phyloP scores from a whole-genome alignment of 64 coral and sea anemone species.

The Montipora foliosa region DNA sequence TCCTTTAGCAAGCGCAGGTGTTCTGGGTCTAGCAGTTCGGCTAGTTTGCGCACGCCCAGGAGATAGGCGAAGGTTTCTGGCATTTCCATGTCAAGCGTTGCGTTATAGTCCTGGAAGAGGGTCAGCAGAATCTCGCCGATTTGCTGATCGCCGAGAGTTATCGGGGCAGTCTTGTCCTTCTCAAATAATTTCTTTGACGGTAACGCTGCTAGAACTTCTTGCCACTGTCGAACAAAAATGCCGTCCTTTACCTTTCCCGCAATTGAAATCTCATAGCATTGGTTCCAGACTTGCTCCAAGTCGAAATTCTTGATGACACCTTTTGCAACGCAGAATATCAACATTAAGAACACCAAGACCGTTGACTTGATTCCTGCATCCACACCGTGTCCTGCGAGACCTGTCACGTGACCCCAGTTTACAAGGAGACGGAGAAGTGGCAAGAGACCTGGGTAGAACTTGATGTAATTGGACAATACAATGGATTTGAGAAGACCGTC shows the following conservation, averaged over 20 bases:
- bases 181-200: background rate
- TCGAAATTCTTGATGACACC: conserved; percentile 58
- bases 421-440: conserved; percentile 87
- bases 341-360: conserved; percentile 74
- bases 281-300: conserved; percentile 19
- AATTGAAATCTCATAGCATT: conserved; percentile 63
- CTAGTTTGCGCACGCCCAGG: conserved; percentile 59
- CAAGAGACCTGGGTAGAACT: conserved; percentile 76
- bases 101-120: conserved; percentile 77
- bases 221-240: conserved; percentile 58
- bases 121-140: conserved; percentile 72
- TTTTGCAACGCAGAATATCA: conserved; percentile 75
- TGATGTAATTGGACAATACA: conserved; percentile 81
- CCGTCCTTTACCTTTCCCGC: conserved; percentile 16
- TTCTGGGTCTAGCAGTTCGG: conserved; percentile 70
- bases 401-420: conserved; percentile 84
- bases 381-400: conserved; percentile 77
- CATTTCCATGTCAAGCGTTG: conserved; percentile 64
- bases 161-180: background rate
- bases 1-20: conserved; percentile 73
- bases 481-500: conserved; percentile 92
- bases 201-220: conserved; percentile 43
- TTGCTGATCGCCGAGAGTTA: conserved; percentile 56
- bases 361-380: conserved; percentile 77
- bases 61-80: conserved; percentile 73